A percentile compares a stretch with the other conserved stretches of the same genome.
Conservation (phyloP, 2,113 vertebrate species). For the Ammospiza caudacuta region DNA sequence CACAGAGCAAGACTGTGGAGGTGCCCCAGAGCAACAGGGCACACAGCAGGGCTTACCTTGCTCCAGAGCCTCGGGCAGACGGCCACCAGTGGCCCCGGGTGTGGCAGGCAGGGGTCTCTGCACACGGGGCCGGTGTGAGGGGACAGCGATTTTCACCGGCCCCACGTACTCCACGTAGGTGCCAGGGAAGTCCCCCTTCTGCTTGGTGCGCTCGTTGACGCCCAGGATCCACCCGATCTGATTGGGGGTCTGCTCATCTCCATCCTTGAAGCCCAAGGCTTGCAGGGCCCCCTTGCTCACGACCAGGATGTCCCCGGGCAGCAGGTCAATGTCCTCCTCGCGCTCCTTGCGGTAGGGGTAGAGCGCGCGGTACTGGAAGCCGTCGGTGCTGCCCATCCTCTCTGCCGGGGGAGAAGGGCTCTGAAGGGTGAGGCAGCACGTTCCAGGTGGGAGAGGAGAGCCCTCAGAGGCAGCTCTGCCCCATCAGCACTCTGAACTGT, state of each 20-base stretch:
- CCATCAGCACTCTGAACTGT: slow-evolving; percentile 13
- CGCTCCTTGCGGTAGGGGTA: slow-evolving; percentile 88
- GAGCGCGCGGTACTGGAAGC: slow-evolving; percentile 90
- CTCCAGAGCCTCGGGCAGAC: slow-evolving; percentile 36
- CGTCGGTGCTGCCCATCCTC: slow-evolving; percentile 78
- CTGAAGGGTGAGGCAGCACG: not conserved
- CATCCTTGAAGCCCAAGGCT: slow-evolving; percentile 84
- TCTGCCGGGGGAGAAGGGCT: not conserved
- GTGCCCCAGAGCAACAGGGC: rapidly evolving
- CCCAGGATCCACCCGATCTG: slow-evolving; percentile 91
- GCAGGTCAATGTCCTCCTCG: slow-evolving; percentile 90
- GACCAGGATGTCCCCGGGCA: slow-evolving; percentile 86
- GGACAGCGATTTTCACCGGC: slow-evolving; percentile 80
- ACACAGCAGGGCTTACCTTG: slow-evolving; percentile 74
- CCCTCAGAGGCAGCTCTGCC: slow-evolving; percentile 12
- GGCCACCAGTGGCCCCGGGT: slow-evolving; percentile 70
- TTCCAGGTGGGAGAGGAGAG: not conserved
- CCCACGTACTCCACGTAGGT: slow-evolving; percentile 92
- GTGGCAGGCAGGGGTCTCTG: slow-evolving; percentile 87
- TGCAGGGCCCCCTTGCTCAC: slow-evolving; percentile 87
- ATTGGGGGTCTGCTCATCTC: slow-evolving; percentile 83
- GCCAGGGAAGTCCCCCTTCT: slow-evolving; percentile 92
- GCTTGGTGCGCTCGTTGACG: slow-evolving; percentile 89
- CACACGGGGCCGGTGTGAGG: slow-evolving; percentile 81
- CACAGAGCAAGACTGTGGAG: rapidly evolving